Evolutionary conservation across 2,113 vertebrate genomes (phyloP).

Genomic region (Microtus pennsylvanicus): DNA sequence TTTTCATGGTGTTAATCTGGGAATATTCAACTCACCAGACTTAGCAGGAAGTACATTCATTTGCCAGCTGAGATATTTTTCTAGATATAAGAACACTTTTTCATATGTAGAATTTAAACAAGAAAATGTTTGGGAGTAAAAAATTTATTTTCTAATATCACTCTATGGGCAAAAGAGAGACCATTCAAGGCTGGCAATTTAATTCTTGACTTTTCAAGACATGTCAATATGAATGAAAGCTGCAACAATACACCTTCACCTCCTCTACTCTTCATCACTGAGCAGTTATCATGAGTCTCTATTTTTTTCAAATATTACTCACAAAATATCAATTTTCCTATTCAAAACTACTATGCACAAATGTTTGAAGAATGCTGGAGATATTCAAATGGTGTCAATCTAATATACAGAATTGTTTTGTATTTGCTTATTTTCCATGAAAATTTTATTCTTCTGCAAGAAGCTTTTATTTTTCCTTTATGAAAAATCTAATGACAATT

Average conservation of each 20-base stretch:
- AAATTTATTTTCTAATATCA: background rate
- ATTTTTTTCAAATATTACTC: background rate
- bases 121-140: background rate
- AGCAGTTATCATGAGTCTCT: background rate
- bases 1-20: background rate
- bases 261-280: background rate
- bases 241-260: background rate
- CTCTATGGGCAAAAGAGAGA: background rate
- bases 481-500: background rate
- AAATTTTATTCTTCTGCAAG: background rate
- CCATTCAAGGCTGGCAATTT: background rate
- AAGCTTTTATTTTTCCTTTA: background rate
- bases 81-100: background rate
- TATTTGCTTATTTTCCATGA: background rate
- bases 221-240: background rate
- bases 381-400: slow-evolving; percentile 20
- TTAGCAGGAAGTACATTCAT: background rate
- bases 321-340: slow-evolving; percentile 9
- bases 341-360: background rate
- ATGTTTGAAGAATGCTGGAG: background rate
- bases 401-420: background rate
- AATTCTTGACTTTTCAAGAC: background rate
- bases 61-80: background rate
- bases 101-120: background rate
- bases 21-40: background rate